Conservation (phyloP, 2,113 vertebrate species). For the Hyperoodon ampullatus region DNA sequence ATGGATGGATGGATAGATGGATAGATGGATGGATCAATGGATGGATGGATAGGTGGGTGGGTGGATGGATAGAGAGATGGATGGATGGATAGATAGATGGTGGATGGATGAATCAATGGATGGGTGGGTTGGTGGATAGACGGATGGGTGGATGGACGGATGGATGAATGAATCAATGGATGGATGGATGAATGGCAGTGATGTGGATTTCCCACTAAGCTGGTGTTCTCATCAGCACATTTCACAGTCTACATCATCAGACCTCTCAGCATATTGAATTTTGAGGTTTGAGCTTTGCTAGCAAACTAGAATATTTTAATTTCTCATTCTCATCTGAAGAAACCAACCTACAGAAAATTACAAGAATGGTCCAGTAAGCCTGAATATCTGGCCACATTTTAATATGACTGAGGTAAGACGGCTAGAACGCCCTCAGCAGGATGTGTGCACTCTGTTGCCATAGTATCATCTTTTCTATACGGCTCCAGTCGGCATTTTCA, state of each 20-base stretch:
- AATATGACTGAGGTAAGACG: background rate
- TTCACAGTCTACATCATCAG: background rate
- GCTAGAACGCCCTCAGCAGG: background rate
- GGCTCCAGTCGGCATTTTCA: background rate
- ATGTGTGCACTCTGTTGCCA: background rate
- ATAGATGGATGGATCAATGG: background rate
- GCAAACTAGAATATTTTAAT: background rate
- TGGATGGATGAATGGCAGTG: fast-evolving
- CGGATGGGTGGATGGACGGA: background rate
- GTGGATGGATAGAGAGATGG: background rate
- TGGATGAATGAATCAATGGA: background rate
- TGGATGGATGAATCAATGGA: background rate
- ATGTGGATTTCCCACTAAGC: background rate
- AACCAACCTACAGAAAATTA: background rate
- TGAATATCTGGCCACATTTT: background rate
- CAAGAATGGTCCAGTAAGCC: background rate
- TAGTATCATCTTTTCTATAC: background rate
- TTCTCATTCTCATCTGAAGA: background rate
- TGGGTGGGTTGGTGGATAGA: background rate
- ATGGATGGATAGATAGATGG: background rate
- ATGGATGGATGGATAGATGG: too few species aligned
- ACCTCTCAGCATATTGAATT: background rate
- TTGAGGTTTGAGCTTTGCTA: background rate
- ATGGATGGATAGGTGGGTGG: fast-evolving
- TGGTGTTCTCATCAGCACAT: background rate